Base-by-base conservation (phyloP, 2,113 vertebrate species). In the Tupaia chinensis region DNA sequence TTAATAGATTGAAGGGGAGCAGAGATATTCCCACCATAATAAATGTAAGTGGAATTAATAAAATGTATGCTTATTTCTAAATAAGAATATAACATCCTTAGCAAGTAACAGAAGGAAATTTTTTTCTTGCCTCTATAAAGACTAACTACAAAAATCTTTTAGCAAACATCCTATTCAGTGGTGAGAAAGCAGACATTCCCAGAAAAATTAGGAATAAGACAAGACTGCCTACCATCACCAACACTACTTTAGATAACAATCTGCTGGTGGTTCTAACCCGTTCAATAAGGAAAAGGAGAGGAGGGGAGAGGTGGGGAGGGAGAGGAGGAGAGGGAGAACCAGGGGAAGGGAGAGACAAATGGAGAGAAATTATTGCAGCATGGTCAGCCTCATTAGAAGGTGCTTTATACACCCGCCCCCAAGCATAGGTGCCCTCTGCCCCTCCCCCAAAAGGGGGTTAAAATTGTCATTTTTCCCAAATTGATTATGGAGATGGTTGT, bases 41-140 rank as follows among this genome's bases (percentile, higher is more conserved):
- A 82, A 97, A 76, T 63, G 76, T 53, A 82, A 73, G 68, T 87
- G 81, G 54, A 83, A 93, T 91, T 61, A 15, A 88, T 94, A 58
- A 89, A 89, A 73, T 82, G 27, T 53, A 60, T 5, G 27, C 34
- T 7, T 93, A 44, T 88, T 94, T 95, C 27, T 74, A 68, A 94
- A 78, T 73, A 83, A 93, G 69, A 91, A 44, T 22, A 34, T n/a
- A 80, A 70, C 70, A 22, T 77, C 66, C 25, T 85, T 27, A 13
- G 61, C 70, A 74, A 70, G 13, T 13, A 20, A 7, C 32, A 60
- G 82, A 87, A 83, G 82, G 34, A n/a, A 86, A 83, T 10, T 73
- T 69, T 10, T 73, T 69, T 84, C 20, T 72, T 74, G 82, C 7
- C 4, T 53, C 54, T 44, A 89, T 87, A 61, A 82, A 76, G n/a